Evolutionary conservation across 2,113 vertebrate genomes (phyloP).

Genomic region (Sphyrna mokarran): DNA sequence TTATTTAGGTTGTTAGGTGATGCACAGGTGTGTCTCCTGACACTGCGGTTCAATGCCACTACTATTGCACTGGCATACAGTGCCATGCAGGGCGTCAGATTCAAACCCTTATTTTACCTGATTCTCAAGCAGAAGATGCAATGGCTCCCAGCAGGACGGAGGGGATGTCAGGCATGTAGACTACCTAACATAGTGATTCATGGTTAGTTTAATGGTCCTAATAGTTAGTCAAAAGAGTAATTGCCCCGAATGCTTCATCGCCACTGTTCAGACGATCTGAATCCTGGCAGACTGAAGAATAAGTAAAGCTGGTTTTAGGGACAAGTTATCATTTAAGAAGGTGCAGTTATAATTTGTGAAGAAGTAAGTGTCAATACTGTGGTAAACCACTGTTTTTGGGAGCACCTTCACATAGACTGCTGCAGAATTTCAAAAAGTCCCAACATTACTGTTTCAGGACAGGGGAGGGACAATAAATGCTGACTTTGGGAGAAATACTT

Average conservation of each 20-base stretch:
- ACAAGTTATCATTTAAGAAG: background rate
- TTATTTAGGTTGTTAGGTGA: background rate
- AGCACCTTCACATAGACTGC: too few species aligned
- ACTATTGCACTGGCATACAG: background rate
- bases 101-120: background rate
- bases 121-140: background rate
- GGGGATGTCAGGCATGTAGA: background rate
- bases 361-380: too few species aligned
- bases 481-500: too few species aligned
- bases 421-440: too few species aligned
- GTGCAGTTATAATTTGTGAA: too few species aligned
- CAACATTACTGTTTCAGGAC: too few species aligned
- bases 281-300: background rate
- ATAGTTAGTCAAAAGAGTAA: background rate
- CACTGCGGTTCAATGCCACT: background rate
- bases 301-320: background rate
- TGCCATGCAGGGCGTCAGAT: background rate
- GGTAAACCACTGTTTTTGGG: too few species aligned
- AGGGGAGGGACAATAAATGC: too few species aligned
- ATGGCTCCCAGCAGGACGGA: background rate
- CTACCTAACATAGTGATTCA: background rate
- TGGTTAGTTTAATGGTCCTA: background rate
- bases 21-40: background rate
- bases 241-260: background rate
- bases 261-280: background rate